Base-by-base conservation (phyloP, 2,113 vertebrate species). In the Tachuris rubrigastra region DNA sequence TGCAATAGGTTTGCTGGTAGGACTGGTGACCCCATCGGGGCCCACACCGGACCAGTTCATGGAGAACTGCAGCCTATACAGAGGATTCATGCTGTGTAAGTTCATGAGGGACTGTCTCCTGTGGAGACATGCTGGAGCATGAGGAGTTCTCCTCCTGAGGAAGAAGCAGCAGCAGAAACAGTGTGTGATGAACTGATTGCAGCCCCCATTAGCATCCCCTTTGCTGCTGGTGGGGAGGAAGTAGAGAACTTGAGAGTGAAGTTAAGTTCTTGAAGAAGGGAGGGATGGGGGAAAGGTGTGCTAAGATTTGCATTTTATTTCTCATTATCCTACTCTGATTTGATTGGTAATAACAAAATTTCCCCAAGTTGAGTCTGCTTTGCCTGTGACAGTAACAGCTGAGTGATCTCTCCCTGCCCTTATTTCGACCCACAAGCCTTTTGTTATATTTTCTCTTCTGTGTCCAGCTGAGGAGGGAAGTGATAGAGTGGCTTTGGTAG, bases 1-100 rank as follows among this genome's bases (percentile, higher is more conserved):
- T 41, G 19, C 33, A 28, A 14, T 19, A n/a, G 30, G 17, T 56
- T 66, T 56, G 5, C 25, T 85, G 55, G 28, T n/a, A n/a, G n/a
- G n/a, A n/a, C n/a, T n/a, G n/a, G n/a, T n/a, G n/a, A n/a, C n/a
- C n/a, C n/a, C n/a, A n/a, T n/a, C n/a, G n/a, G n/a, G n/a, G n/a
- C n/a, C 21, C 62, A 24, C 0, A 8, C 20, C 67, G 71, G 25
- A 39, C 23, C 74, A 39, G 28, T 2, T n/a, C 39, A 17, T 28
- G 30, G 10, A 11, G 24, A 58, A 17, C n/a, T 6, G 49, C n/a
- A 55, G 16, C 18, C 35, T 5, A 0, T 63, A 58, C 66, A 47
- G 22, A 27, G 39, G 56, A 12, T 17, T 31, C 9, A 1, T 2
- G 2, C 0, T 23, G 20, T 5, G 1, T 5, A 5, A 35, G 11